These are phyloP conservation scores for Eurystomus glaucurus DNA, from an alignment of 2,797 vertebrate genomes.

Conservation along the genomic window DNA sequence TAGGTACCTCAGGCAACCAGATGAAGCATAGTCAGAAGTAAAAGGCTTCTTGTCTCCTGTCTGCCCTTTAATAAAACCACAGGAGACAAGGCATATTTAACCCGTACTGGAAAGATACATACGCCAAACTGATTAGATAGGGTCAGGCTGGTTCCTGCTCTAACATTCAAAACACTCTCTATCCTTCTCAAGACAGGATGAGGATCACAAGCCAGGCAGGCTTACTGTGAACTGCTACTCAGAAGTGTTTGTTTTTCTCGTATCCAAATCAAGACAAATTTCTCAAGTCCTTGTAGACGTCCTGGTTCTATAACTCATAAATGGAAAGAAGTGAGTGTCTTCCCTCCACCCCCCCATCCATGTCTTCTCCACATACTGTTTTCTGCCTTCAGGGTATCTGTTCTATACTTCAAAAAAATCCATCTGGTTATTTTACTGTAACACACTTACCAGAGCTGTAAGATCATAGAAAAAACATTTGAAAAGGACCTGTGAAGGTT, in stretches of 20 bases:
- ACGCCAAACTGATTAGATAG: constrained; percentile 18
- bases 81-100: constrained; percentile 37
- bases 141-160: neutral
- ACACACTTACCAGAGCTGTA: constrained; percentile 64
- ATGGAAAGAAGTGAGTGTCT: constrained; percentile 55
- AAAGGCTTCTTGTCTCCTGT: constrained; percentile 4
- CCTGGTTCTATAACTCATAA: constrained; percentile 65
- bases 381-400: constrained; percentile 75
- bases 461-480: constrained; percentile 43
- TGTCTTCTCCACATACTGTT: constrained; percentile 51
- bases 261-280: constrained; percentile 64
- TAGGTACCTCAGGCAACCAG: neutral
- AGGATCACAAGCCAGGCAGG: constrained; percentile 38
- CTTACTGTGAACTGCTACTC: constrained; percentile 29
- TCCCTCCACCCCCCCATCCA: neutral
- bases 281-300: constrained; percentile 56
- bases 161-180: neutral
- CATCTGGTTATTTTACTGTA: constrained; percentile 74
- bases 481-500: constrained; percentile 34
- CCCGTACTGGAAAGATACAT: neutral
- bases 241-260: constrained; percentile 51
- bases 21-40: neutral
- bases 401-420: constrained; percentile 69
- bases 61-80: constrained; percentile 43
- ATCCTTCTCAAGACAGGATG: constrained; percentile 2